Base-by-base conservation (phyloP, 1,140 invertebrate species). In the Drosophila lini region DNA sequence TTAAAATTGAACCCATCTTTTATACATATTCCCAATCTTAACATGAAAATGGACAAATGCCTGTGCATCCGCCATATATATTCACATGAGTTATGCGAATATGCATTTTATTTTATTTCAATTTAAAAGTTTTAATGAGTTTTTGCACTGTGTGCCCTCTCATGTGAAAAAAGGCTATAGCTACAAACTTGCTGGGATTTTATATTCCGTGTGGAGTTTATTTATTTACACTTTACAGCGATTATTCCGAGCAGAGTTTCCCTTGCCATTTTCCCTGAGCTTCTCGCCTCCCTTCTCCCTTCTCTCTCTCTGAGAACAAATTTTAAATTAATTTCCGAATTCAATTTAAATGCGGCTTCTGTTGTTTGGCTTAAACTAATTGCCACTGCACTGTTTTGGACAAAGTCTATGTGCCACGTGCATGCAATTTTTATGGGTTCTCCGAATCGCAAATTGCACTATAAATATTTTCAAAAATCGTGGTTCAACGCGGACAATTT, bases 71-170 rank as follows among this genome's bases (percentile, higher is more conserved):
- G 16, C 25, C 31, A 22, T 11, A 11, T 44, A 22, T 36, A 28
- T 52, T 36, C 65, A 58, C 47, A 50, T 19, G n/a, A 48, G 34
- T 48, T 48, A 45, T 58, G 63, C 52, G 48, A 69, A 48, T 83
- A 64, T 82, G 83, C 64, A 77, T 77, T 78, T 80, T 80, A 88
- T 88, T 88, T 88, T 70, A 83, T 86, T 86, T 88, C 83, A 88
- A 86, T 86, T 86, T 83, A 88, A 88, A 53, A 86, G 71, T 86
- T 86, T 88, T 88, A 86, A 86, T 86, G 80, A 88, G 83, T 86
- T 86, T 86, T 74, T 59, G 53, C 59, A 70, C 60, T 58, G 65
- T 55, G 71, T 47, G 50, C 60, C 53, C 71, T 74, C 48, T n/a
- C 31, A 25, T 47, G 61, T 61, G 53, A 40, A 40, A 61, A 62